Evolutionary conservation across 1,140 invertebrate species (phyloP).

Genomic region (Apis laboriosa): DNA sequence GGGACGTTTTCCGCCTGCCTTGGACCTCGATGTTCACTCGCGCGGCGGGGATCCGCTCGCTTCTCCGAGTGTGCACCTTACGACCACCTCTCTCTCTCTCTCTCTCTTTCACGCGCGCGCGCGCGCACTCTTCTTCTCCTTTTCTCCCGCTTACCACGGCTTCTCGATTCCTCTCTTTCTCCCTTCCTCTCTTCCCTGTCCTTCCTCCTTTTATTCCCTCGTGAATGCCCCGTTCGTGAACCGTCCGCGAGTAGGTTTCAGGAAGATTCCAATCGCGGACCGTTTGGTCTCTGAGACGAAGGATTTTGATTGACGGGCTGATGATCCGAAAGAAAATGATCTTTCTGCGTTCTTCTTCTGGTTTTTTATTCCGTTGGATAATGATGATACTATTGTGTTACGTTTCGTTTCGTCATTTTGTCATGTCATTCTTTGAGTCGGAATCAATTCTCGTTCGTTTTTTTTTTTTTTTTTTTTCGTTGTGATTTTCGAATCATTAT

Average conservation of each 20-base stretch:
- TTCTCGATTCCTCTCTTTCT: neutral
- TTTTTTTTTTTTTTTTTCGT: too few species aligned
- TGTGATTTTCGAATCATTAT: too few species aligned
- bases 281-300: neutral
- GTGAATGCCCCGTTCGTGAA: neutral
- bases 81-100: constrained; percentile 19
- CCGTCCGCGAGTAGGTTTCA: neutral
- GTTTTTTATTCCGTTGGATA: too few species aligned
- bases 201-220: neutral
- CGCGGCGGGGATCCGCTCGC: constrained; percentile 34
- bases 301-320: too few species aligned
- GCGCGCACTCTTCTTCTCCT: neutral
- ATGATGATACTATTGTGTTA: too few species aligned
- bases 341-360: too few species aligned
- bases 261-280: neutral
- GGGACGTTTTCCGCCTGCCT: constrained; percentile 68
- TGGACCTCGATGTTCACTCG: constrained; percentile 70
- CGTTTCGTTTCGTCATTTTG: too few species aligned
- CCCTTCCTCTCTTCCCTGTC: too few species aligned
- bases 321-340: too few species aligned
- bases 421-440: too few species aligned
- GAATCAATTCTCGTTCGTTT: too few species aligned
- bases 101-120: neutral
- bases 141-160: neutral
- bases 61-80: constrained; percentile 14